Percentiles rank a stretch among this genome's conserved stretches.
These are phyloP conservation scores for Leucophenga maculata DNA, from an alignment of 2,888 invertebrate species.

Conservation along the genomic window DNA sequence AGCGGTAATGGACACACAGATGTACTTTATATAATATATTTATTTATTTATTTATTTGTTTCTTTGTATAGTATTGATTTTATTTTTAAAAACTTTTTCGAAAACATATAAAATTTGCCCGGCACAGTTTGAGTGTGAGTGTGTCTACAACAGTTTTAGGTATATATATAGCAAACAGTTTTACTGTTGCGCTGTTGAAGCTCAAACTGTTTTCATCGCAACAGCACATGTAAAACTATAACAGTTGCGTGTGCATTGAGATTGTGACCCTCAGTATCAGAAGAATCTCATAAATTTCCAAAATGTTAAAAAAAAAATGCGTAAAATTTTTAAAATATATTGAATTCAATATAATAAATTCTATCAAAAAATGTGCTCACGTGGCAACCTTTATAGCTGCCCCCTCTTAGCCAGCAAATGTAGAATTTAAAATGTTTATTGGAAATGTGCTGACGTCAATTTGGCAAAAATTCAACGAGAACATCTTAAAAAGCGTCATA, in stretches of 20 bases:
- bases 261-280: not conserved
- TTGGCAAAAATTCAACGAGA: constrained; percentile 31
- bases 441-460: constrained; percentile 47
- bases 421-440: constrained; percentile 35
- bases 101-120: not conserved
- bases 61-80: not conserved
- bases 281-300: not conserved
- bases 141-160: constrained; percentile 11
- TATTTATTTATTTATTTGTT: constrained; percentile 16
- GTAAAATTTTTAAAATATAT: constrained; percentile 21
- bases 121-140: constrained; percentile 23
- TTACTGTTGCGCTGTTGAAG: no score
- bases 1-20: constrained; percentile 51
- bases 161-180: no score
- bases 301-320: constrained; percentile 27
- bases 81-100: not conserved
- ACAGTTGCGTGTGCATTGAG: no score
- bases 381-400: constrained; percentile 35
- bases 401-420: constrained; percentile 29
- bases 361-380: constrained; percentile 15
- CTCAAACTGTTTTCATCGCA: not conserved
- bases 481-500: not conserved
- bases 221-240: constrained; percentile 10
- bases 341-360: not conserved
- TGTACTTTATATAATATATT: constrained; percentile 22